These are phyloP conservation scores for Alviniconcha marisindica DNA, from an alignment of 1,140 invertebrate species.

Conservation along the genomic window DNA sequence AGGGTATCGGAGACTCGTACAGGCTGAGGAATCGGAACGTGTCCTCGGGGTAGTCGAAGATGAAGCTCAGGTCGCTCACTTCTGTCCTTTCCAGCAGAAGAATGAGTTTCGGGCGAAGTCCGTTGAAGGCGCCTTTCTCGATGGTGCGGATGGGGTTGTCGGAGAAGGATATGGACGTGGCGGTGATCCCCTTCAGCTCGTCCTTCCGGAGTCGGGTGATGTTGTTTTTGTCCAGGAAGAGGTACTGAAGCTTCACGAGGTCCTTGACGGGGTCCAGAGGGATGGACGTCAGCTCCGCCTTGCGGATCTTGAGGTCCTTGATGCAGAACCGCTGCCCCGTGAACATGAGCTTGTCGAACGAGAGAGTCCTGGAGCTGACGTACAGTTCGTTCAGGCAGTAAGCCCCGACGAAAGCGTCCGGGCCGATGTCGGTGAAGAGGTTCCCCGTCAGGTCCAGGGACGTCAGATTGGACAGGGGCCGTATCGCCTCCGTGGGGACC, in stretches of 20 bases:
- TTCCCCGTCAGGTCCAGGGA: conserved; percentile 29
- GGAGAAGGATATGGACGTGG: conserved; percentile 20
- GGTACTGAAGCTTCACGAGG: conserved; percentile 21
- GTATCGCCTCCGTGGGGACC: conserved; percentile 21
- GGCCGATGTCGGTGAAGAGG: conserved; percentile 14
- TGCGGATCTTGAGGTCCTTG: conserved; percentile 33
- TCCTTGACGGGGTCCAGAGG: conserved; percentile 32
- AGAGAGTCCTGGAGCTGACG: conserved; percentile 19
- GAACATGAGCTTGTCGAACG: conserved; percentile 36
- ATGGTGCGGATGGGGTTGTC: conserved; percentile 34
- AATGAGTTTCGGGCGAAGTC: conserved; percentile 27
- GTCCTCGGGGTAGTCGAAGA: conserved; percentile 32
- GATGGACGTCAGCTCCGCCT: conserved; percentile 11
- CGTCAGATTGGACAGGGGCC: conserved; percentile 25
- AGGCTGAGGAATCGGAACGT: conserved; percentile 29
- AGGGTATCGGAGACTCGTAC: conserved; percentile 36
- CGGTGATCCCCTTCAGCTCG: conserved; percentile 27
- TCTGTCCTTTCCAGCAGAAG: conserved; percentile 32
- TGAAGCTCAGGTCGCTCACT: conserved; percentile 31
- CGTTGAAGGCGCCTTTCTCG: conserved; percentile 28
- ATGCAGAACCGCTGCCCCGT: conserved; percentile 39
- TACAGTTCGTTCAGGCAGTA: conserved; percentile 36
- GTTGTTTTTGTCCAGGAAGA: conserved; percentile 39
- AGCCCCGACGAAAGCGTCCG: conserved; percentile 27
- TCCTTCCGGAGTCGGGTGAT: conserved; percentile 21